phyloP scores from a whole-genome alignment of 2,888 invertebrate species.

The Nipponacmea schrenckii region DNA sequence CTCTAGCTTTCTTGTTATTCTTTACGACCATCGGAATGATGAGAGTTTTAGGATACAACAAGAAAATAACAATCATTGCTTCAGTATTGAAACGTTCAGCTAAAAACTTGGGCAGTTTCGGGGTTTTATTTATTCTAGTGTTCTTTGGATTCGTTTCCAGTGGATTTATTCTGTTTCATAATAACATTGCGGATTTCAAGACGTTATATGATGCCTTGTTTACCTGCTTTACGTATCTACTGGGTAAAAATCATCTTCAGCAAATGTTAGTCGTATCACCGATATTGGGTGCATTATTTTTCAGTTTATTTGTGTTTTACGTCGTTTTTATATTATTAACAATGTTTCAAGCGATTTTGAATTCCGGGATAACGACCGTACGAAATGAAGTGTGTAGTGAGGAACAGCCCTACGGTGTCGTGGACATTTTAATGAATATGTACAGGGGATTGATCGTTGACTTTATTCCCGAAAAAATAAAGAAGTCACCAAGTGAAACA shows the following conservation, averaged over 20 bases:
- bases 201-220: conserved; percentile 62
- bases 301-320: conserved; percentile 45
- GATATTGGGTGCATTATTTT: conserved; percentile 46
- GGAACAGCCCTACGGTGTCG: conserved; percentile 27
- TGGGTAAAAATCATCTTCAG: conserved; percentile 47
- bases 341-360: conserved; percentile 50
- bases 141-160: conserved; percentile 58
- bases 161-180: conserved; percentile 62
- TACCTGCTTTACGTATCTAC: conserved; percentile 62
- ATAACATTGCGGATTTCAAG: conserved; percentile 53
- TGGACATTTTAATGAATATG: conserved; percentile 25
- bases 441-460: conserved; percentile 22
- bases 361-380: conserved; percentile 43
- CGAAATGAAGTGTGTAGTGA: conserved; percentile 29
- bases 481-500: neutral
- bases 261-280: conserved; percentile 40
- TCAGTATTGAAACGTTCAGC: conserved; percentile 66
- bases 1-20: conserved; percentile 43
- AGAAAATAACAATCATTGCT: conserved; percentile 68
- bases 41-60: conserved; percentile 69
- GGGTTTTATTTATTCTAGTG: conserved; percentile 65
- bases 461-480: conserved; percentile 21
- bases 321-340: conserved; percentile 48
- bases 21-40: conserved; percentile 45
- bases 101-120: conserved; percentile 66